These are phyloP conservation scores for human (Homo sapiens) DNA, from an alignment of 2,113 vertebrate species.

Conservation along the genomic window GRCh38 chr16:24144501-24145000, in stretches of 20 bases:
- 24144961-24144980: no score
- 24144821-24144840: background rate
- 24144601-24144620: background rate
- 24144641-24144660: background rate
- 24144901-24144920: background rate
- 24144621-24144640: background rate
- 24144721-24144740: background rate
- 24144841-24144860: background rate
- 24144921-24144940: background rate
- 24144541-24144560: no score
- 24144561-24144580: no score
- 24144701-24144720: background rate
- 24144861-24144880: background rate
- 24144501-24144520: no score
- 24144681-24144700: background rate
- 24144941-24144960: background rate
- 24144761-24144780: background rate
- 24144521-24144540: no score
- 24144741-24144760: background rate
- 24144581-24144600: no score
- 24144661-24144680: background rate
- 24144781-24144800: background rate
- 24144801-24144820: background rate
- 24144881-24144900: background rate
- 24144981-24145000: background rate